phyloP scores from a whole-genome alignment of 2,113 vertebrate species.

The Actinemys pallida region DNA sequence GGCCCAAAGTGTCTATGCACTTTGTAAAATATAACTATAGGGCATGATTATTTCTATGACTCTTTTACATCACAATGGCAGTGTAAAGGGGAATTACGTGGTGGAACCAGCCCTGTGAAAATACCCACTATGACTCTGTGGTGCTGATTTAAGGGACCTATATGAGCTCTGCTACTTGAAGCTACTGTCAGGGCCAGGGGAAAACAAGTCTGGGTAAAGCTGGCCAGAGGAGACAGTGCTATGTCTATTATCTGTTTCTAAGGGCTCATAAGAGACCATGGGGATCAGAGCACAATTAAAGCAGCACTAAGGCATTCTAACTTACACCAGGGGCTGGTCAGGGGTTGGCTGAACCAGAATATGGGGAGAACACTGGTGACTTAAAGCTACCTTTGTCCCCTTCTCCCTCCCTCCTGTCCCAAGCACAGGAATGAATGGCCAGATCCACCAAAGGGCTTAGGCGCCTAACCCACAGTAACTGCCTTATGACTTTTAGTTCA shows the following conservation, averaged over 20 bases:
- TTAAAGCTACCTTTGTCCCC: not conserved
- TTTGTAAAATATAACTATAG: not conserved
- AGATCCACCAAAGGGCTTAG: not conserved
- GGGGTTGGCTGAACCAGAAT: not conserved
- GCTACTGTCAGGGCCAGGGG: not conserved
- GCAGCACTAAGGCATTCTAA: not conserved
- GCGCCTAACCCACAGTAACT: not conserved
- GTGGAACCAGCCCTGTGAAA: not conserved
- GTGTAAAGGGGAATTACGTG: not conserved
- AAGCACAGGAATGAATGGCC: not conserved
- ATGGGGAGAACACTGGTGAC: not conserved
- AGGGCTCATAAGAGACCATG: not conserved
- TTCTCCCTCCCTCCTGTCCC: not conserved
- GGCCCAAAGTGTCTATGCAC: not conserved
- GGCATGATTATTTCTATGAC: not conserved
- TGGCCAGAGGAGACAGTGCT: not conserved
- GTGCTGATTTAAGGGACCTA: not conserved
- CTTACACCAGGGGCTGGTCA: not conserved
- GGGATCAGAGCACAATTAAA: not conserved
- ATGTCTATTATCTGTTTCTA: not conserved
- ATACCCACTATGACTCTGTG: not conserved
- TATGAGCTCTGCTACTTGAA: not conserved
- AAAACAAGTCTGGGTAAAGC: not conserved
- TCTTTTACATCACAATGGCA: not conserved
- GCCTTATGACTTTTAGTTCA: not conserved